Evolutionary conservation across 2,888 invertebrate species (phyloP), one percentile per base, ranked within the genome.

Genomic region (Alviniconcha strummeri): DNA sequence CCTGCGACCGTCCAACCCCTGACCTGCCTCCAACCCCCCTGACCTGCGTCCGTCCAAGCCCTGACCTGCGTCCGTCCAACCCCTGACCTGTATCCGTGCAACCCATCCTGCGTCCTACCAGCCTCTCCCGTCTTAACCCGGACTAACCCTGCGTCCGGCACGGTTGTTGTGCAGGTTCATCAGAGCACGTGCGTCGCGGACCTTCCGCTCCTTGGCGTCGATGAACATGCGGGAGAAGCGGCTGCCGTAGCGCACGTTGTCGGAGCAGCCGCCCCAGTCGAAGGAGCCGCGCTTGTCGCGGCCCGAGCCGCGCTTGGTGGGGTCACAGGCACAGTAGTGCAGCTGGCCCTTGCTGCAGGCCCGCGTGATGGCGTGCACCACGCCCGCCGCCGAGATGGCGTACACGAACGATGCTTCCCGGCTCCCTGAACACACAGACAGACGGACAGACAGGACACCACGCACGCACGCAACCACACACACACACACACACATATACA

Each of bases 141-240:
- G 9, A 60, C 84, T 95, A 95, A 98, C 98, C 96, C 98, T 95
- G 92, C 99, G 95, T 9, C 99, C 99, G 77, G 98, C 99, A 93
- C 99, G 98, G 94, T 99, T 99, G 94, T 99, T 99, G 94, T 99
- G 98, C 81, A 99, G 95, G 91, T 99, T 99, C 98, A 99, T 99
- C 87, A 98, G 95, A 89, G 97, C 96, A 64, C 97, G 95, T 1
- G 97, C 98, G 87, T 93, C 93, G 81, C 91, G 88, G 19, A 90
- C 89, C 84, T 88, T 90, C 76, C 94, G 93, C 93, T 99, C 99
- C 85, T 97, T 95, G 85, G 98, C 96, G 94, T 99, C 99, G 86
- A 99, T 97, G 93, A 99, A 99, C 91, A 96, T 96, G 94, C 97
- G 97, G 1, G 98, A 96, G 94, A 98, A 98, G 94, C 97, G 97